These are phyloP conservation scores for Nomada fabriciana DNA, from an alignment of 2,888 invertebrate species.

Conservation along the genomic window DNA sequence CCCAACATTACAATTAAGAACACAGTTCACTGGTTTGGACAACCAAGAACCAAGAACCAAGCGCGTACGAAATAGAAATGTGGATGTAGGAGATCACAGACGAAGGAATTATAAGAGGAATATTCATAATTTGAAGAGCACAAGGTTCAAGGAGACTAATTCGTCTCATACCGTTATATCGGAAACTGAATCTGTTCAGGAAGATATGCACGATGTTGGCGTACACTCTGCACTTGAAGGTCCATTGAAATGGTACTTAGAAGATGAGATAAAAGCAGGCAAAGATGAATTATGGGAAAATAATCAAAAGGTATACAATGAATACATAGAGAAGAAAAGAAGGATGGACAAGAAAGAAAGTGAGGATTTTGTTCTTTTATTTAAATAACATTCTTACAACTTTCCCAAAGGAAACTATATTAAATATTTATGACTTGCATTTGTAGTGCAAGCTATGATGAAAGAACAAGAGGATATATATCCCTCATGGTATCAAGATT, in stretches of 20 bases:
- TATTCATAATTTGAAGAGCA: neutral
- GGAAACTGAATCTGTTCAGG: neutral
- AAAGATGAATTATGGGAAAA: conserved; percentile 52
- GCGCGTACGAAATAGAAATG: neutral
- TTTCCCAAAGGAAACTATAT: neutral
- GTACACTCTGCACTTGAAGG: neutral
- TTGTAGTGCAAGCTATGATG: conserved; percentile 4
- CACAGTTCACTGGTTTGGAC: conserved; percentile 25
- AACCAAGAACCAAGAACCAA: neutral
- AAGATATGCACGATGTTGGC: neutral
- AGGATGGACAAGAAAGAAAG: conserved; percentile 56
- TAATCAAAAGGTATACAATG: conserved; percentile 37
- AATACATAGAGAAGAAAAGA: conserved; percentile 42
- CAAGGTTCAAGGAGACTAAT: neutral
- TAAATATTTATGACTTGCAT: conserved; percentile 5
- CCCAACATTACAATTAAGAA: conserved; percentile 64
- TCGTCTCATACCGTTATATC: too few relatives aligned
- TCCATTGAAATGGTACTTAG: conserved; percentile 56
- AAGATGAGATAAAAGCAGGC: conserved; percentile 67
- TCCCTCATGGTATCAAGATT: conserved; percentile 69
- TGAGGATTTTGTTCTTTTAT: conserved; percentile 29
- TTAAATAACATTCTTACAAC: conserved; percentile 5
- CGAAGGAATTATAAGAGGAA: conserved; percentile 10
- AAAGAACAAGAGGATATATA: neutral
- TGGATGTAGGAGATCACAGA: conserved; percentile 15